These are phyloP conservation scores for Tetrao urogallus DNA, from an alignment of 2,113 vertebrate species.

Conservation along the genomic window DNA sequence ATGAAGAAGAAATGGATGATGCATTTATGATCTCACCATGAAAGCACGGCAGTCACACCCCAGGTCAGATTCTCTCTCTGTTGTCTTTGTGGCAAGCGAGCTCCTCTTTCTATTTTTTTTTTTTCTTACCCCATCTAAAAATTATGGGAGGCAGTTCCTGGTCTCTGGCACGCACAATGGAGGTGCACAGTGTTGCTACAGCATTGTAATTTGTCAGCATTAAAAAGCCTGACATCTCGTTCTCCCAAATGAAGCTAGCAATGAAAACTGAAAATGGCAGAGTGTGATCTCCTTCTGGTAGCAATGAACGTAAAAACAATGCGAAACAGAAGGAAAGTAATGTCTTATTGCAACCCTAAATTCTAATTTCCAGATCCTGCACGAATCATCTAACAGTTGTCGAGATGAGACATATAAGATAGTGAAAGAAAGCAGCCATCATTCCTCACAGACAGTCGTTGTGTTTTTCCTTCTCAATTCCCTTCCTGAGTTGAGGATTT, in stretches of 20 bases:
- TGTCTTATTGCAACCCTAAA: slow-evolving; percentile 11
- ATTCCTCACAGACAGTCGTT: neutral
- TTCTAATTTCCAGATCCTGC: neutral
- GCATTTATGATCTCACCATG: slow-evolving; percentile 49
- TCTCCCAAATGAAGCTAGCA: slow-evolving; percentile 49
- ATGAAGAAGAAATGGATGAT: slow-evolving; percentile 37
- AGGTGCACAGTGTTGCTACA: slow-evolving; percentile 48
- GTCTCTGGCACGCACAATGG: neutral
- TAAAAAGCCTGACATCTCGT: slow-evolving; percentile 44
- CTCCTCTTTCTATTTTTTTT: neutral
- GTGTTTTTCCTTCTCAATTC: neutral
- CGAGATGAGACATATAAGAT: neutral
- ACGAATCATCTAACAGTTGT: neutral
- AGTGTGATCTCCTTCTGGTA: slow-evolving; percentile 18
- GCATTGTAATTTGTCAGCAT: slow-evolving; percentile 43
- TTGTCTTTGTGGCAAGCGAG: neutral
- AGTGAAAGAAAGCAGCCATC: neutral
- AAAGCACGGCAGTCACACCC: slow-evolving; percentile 16
- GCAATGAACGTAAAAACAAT: slow-evolving; percentile 36
- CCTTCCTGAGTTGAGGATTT: neutral
- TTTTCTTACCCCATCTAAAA: neutral
- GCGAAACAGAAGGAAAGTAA: slow-evolving; percentile 38
- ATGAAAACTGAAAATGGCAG: neutral
- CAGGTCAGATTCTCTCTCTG: neutral
- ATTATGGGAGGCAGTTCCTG: slow-evolving; percentile 24